Conservation (phyloP, 2,888 invertebrate species). For the Heliconius erato region DNA sequence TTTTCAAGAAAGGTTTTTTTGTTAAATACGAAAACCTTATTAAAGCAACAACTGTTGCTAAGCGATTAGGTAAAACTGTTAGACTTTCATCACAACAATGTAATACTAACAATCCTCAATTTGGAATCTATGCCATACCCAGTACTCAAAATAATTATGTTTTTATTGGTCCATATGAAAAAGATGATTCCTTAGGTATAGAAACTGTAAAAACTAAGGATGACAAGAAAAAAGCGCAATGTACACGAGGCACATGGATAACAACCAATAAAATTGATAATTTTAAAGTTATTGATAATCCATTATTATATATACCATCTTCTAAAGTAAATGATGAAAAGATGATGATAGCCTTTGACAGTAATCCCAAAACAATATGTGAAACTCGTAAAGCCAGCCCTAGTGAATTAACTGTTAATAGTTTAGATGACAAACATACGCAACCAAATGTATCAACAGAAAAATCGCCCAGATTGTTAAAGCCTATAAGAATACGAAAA, state of each 20-base stretch:
- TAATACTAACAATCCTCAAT: slow-evolving; percentile 64
- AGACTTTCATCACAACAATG: slow-evolving; percentile 74
- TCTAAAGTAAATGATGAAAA: slow-evolving; percentile 35
- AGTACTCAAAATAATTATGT: slow-evolving; percentile 68
- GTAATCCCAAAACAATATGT: not conserved
- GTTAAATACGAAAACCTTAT: slow-evolving; percentile 83
- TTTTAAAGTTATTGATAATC: slow-evolving; percentile 73
- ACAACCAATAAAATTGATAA: slow-evolving; percentile 75
- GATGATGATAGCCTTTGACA: slow-evolving; percentile 44
- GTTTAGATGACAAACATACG: not conserved
- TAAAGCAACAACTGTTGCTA: slow-evolving; percentile 79
- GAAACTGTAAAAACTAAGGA: slow-evolving; percentile 69
- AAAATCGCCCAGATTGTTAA: slow-evolving; percentile 59
- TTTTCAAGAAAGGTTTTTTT: slow-evolving; percentile 81
- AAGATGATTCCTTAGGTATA: slow-evolving; percentile 72
- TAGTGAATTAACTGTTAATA: slow-evolving; percentile 15
- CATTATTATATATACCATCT: slow-evolving; percentile 69
- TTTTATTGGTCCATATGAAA: slow-evolving; percentile 79
- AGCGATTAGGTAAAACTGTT: slow-evolving; percentile 79
- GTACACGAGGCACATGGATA: slow-evolving; percentile 78
- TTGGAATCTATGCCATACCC: slow-evolving; percentile 80
- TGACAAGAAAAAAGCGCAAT: slow-evolving; percentile 55
- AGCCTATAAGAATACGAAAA: slow-evolving; percentile 77
- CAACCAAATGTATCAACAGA: slow-evolving; percentile 36
- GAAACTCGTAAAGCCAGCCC: not conserved